A percentile compares a stretch with the other conserved stretches of the same genome.
Evolutionary conservation across 2,888 invertebrate genomes (phyloP).

Genomic region (Sipha maydis): DNA sequence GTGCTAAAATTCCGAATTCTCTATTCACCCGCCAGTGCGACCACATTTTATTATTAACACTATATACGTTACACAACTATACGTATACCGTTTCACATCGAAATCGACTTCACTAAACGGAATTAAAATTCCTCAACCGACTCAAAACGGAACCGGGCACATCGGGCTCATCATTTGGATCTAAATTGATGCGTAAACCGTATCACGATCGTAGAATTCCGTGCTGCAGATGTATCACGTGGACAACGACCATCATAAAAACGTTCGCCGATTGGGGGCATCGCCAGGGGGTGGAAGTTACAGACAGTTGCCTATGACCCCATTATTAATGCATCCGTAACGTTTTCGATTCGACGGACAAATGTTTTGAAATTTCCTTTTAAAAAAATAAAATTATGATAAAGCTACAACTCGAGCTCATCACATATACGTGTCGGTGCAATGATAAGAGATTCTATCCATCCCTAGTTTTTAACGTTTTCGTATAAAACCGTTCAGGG

Average conservation of each 20-base stretch:
- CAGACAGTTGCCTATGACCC: too few species aligned
- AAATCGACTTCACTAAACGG: neutral
- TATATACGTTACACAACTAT: neutral
- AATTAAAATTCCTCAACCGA: neutral
- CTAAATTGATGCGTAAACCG: neutral
- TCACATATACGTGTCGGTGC: too few species aligned
- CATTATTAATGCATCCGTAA: too few species aligned
- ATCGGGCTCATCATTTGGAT: neutral
- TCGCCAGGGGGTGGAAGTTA: too few species aligned
- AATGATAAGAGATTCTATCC: too few species aligned
- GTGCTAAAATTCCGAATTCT: slow-evolving; percentile 20
- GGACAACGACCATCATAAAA: neutral
- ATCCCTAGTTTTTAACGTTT: too few species aligned
- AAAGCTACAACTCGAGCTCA: too few species aligned
- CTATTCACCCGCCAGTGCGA: neutral
- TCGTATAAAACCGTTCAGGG: too few species aligned
- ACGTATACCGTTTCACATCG: neutral
- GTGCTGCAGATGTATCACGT: neutral
- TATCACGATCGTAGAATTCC: neutral
- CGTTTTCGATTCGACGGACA: too few species aligned
- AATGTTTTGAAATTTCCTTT: too few species aligned
- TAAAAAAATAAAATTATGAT: too few species aligned
- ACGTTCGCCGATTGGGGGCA: neutral
- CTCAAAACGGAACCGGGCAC: neutral
- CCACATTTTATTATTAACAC: neutral